phyloP scores from a whole-genome alignment of 1,140 invertebrate species.

The Coptotermes formosanus region DNA sequence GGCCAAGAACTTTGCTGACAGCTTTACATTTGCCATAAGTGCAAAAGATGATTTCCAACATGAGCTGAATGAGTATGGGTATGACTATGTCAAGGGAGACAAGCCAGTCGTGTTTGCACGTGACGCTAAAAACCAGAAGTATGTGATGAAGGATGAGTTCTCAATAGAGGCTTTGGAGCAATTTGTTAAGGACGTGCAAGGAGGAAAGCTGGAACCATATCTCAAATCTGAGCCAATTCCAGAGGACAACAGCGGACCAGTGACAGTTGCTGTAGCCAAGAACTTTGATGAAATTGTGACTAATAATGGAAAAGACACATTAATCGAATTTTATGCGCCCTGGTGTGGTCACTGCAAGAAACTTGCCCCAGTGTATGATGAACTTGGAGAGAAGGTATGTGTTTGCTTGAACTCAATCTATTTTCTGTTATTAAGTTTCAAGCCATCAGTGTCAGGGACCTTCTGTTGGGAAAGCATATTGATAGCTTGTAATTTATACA shows the following conservation, averaged over 20 bases:
- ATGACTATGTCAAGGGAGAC: slow-evolving; percentile 82
- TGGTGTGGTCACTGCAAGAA: slow-evolving; percentile 99
- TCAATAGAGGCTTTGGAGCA: slow-evolving; percentile 81
- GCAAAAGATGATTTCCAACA: slow-evolving; percentile 91
- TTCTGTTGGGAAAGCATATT: too few relatives aligned
- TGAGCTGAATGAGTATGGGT: slow-evolving; percentile 91
- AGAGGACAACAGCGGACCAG: slow-evolving; percentile 76
- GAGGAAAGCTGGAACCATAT: slow-evolving; percentile 84
- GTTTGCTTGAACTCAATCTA: not conserved
- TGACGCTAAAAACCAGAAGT: slow-evolving; percentile 84
- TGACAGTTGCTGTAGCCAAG: slow-evolving; percentile 92
- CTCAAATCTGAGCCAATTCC: slow-evolving; percentile 95
- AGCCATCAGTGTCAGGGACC: too few relatives aligned
- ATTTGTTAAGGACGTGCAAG: slow-evolving; percentile 86
- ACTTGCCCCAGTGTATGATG: slow-evolving; percentile 66
- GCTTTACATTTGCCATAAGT: slow-evolving; percentile 85
- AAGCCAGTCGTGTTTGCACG: slow-evolving; percentile 86
- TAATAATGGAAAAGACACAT: slow-evolving; percentile 87
- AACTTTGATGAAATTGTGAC: slow-evolving; percentile 96
- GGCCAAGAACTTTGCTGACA: slow-evolving; percentile 77
- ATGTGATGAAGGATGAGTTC: slow-evolving; percentile 87
- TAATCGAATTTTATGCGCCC: slow-evolving; percentile 97
- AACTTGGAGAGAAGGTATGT: slow-evolving; percentile 84
- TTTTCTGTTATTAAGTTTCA: not conserved
- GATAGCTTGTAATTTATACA: too few relatives aligned